Evolutionary conservation across 92 coral and sea anemone genomes (phyloP).

Genomic region (Paramuricea clavata): DNA sequence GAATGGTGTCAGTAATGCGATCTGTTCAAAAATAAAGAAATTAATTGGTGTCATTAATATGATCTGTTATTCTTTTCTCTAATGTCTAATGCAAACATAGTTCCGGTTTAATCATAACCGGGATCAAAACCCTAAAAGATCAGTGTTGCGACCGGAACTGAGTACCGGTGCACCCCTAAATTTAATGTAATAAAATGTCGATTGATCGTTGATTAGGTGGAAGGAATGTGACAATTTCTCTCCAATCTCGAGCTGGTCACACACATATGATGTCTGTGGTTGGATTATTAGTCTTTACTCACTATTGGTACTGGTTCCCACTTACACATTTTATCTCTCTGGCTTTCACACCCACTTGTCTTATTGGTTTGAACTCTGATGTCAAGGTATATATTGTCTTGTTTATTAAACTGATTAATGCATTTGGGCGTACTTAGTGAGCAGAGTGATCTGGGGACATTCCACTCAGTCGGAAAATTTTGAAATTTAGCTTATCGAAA

Average conservation of each 20-base stretch:
- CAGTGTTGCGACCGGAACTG: no score
- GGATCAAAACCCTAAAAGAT: no score
- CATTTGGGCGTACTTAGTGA: background rate
- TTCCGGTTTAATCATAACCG: no score
- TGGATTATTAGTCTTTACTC: conserved; percentile 92
- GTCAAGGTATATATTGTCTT: conserved; percentile 72
- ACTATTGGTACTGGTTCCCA: conserved; percentile 99
- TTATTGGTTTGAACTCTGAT: conserved; percentile 96
- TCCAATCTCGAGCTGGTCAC: conserved; percentile 99
- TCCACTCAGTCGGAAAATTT: no score
- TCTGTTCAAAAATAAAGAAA: no score
- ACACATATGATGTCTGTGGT: conserved; percentile 97
- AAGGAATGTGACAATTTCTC: conserved; percentile 94
- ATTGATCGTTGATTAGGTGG: conserved; percentile 73
- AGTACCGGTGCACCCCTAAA: no score
- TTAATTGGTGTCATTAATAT: no score
- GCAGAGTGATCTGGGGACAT: background rate
- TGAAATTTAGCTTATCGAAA: no score
- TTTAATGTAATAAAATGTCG: background rate
- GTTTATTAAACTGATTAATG: background rate
- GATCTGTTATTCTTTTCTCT: no score
- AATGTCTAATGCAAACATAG: no score
- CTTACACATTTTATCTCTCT: conserved; percentile 92
- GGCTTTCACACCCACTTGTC: conserved; percentile 90
- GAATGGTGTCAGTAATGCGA: no score